Evolutionary conservation across 1,140 invertebrate species (phyloP).

Genomic region (Diorhabda sublineata): DNA sequence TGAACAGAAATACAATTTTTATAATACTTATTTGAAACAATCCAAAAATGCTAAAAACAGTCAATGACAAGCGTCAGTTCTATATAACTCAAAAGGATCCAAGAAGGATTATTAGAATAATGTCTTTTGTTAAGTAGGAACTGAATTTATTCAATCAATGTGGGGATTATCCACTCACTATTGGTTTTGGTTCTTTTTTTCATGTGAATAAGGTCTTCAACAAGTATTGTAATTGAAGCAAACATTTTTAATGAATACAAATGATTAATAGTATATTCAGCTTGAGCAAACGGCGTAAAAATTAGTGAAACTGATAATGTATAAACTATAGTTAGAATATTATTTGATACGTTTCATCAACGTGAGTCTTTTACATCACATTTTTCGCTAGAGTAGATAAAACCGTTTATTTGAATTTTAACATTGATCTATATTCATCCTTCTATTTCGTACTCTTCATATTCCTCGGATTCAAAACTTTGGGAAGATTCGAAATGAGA

Average conservation of each 20-base stretch:
- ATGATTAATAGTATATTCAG: too few species aligned
- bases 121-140: too few species aligned
- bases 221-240: too few species aligned
- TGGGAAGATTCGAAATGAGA: slow-evolving; percentile 39
- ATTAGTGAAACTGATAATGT: not conserved
- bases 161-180: too few species aligned
- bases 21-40: slow-evolving; percentile 11
- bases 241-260: too few species aligned
- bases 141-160: too few species aligned
- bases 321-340: not conserved
- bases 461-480: slow-evolving; percentile 44
- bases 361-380: not conserved
- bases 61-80: slow-evolving; percentile 40
- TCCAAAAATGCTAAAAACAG: slow-evolving; percentile 16
- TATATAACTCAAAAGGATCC: slow-evolving; percentile 43
- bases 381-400: not conserved
- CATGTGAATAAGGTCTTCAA: too few species aligned
- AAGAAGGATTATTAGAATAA: not conserved
- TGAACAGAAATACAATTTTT: slow-evolving; percentile 9
- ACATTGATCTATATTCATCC: slow-evolving; percentile 19
- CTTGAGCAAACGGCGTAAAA: too few species aligned
- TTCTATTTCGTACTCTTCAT: slow-evolving; percentile 43
- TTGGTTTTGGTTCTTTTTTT: too few species aligned
- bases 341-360: not conserved
- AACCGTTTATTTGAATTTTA: not conserved